Conservation (phyloP, 2,113 vertebrate species). For the Herpetotheres cachinnans region DNA sequence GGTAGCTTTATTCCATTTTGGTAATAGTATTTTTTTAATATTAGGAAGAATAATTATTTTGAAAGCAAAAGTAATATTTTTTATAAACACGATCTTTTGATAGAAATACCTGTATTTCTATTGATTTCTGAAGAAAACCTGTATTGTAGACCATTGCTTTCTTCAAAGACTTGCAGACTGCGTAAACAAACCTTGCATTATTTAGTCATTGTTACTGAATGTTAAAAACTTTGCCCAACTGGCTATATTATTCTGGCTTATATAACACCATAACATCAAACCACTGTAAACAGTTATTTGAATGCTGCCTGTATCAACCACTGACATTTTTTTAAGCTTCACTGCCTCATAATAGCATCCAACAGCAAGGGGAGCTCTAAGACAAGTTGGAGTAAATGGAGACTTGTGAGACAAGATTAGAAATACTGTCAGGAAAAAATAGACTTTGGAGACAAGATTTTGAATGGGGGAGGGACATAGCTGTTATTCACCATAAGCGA, state of each 20-base stretch:
- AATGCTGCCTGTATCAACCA: not conserved
- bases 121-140: not conserved
- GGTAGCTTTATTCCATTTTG: not conserved
- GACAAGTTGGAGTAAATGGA: slow-evolving; percentile 33
- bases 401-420: not conserved
- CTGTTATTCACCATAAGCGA: not conserved
- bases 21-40: not conserved
- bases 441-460: not conserved
- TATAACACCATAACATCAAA: not conserved
- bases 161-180: not conserved
- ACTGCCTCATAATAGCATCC: not conserved
- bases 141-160: not conserved
- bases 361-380: slow-evolving; percentile 67
- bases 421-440: not conserved
- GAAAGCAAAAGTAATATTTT: not conserved
- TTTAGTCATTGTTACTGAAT: not conserved
- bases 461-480: not conserved
- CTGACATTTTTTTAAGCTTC: not conserved
- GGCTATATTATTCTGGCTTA: not conserved
- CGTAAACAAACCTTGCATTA: not conserved
- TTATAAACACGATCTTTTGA: not conserved
- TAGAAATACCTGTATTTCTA: not conserved
- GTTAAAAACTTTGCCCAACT: not conserved
- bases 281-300: not conserved
- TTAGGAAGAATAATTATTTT: not conserved